A percentile compares a stretch with the other conserved stretches of the same genome.
phyloP scores from a whole-genome alignment of 2,113 vertebrate genomes.

The Parus major region DNA sequence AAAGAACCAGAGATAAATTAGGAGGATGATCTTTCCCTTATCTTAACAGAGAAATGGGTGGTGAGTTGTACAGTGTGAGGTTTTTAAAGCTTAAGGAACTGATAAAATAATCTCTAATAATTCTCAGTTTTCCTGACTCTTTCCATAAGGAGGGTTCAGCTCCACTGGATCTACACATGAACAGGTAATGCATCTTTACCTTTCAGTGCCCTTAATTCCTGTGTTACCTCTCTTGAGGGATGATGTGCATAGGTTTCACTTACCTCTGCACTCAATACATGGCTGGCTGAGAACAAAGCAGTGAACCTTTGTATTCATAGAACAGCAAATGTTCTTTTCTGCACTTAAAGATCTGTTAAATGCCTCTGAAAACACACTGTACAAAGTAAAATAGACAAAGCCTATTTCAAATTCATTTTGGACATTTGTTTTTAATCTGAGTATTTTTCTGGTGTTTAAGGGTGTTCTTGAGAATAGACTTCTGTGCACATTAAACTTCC shows the following conservation, averaged over 20 bases:
- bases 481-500: not conserved
- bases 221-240: not conserved
- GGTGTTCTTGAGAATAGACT: not conserved
- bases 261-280: not conserved
- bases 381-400: not conserved
- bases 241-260: not conserved
- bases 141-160: not conserved
- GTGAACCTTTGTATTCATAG: not conserved
- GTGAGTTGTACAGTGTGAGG: not conserved
- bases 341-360: not conserved
- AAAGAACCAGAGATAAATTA: not conserved
- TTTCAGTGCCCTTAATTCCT: not conserved
- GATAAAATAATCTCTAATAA: not conserved
- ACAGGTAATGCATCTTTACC: not conserved
- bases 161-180: not conserved
- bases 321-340: not conserved
- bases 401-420: not conserved
- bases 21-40: not conserved
- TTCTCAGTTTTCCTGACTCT: not conserved
- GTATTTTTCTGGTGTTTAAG: not conserved
- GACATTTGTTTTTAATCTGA: not conserved
- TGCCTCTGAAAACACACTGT: not conserved
- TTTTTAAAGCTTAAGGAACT: not conserved
- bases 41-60: not conserved
- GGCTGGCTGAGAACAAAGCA: not conserved